Conservation (phyloP, 2,113 vertebrate species). For the Cinclus cinclus region DNA sequence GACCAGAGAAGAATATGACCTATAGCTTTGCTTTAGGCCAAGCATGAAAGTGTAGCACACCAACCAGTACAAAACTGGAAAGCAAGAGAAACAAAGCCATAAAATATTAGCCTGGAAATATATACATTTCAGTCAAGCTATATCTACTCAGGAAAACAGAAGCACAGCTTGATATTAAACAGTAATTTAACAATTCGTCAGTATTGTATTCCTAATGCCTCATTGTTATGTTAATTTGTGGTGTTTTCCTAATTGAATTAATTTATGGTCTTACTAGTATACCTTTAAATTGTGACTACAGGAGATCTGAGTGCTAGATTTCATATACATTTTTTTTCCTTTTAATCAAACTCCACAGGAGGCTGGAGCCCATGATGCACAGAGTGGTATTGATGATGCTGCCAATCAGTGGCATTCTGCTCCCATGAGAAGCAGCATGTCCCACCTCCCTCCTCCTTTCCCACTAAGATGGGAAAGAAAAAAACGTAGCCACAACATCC, state of each 20-base stretch:
- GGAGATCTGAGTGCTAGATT: background rate
- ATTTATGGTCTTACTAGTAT: background rate
- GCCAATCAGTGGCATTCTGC: background rate
- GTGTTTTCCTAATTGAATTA: background rate
- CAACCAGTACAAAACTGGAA: background rate
- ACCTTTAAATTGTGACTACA: background rate
- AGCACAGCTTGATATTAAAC: background rate
- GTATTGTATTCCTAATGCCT: background rate
- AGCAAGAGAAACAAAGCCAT: background rate
- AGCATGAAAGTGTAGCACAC: background rate
- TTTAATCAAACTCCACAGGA: background rate
- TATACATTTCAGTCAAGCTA: background rate
- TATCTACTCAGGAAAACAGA: background rate
- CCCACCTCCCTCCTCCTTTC: background rate
- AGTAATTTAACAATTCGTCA: background rate
- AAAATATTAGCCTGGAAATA: background rate
- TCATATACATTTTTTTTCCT: background rate
- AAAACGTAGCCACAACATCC: background rate
- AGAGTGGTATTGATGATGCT: accelerated
- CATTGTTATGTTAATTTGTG: background rate
- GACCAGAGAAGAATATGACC: background rate
- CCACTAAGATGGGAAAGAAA: background rate
- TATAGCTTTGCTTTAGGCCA: background rate
- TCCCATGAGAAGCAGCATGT: background rate
- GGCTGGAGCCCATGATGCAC: background rate